Evolutionary conservation across 2,888 invertebrate species (phyloP).

Genomic region (Plagodis dolabraria): DNA sequence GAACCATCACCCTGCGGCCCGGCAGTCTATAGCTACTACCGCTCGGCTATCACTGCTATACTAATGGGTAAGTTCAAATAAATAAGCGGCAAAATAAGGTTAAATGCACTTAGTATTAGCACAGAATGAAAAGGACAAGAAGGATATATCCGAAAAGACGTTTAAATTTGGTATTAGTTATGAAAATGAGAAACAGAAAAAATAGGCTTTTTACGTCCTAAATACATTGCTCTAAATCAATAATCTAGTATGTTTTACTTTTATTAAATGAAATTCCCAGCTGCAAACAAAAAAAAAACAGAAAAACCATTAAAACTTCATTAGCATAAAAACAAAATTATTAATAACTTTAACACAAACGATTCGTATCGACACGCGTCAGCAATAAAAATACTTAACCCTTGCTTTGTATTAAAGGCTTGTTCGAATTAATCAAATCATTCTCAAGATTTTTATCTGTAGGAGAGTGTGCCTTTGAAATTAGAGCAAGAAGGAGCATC

Average conservation of each 20-base stretch:
- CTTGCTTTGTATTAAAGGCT: slow-evolving; percentile 71
- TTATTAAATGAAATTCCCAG: slow-evolving; percentile 34
- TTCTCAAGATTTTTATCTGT: slow-evolving; percentile 66
- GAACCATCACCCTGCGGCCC: too few relatives aligned
- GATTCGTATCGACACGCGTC: slow-evolving; percentile 83
- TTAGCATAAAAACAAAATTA: slow-evolving; percentile 62
- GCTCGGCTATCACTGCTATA: too few relatives aligned
- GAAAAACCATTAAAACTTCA: slow-evolving; percentile 68
- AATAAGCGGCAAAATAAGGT: neutral
- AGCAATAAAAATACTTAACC: slow-evolving; percentile 77
- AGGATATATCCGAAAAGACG: too few relatives aligned
- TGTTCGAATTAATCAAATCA: slow-evolving; percentile 84
- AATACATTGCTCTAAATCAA: neutral
- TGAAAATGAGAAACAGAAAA: neutral
- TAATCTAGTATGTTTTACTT: neutral
- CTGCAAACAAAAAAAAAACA: slow-evolving; percentile 40
- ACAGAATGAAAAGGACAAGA: too few relatives aligned
- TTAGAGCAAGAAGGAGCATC: slow-evolving; percentile 80
- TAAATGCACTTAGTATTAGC: neutral
- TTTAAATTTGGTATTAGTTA: neutral
- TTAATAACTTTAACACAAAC: slow-evolving; percentile 70
- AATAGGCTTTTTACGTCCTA: too few relatives aligned
- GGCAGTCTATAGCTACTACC: too few relatives aligned
- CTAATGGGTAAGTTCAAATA: neutral
- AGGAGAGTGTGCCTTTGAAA: slow-evolving; percentile 72